A percentile compares a stretch with the other conserved stretches of the same genome.
These are phyloP conservation scores for Chondrosia reniformis DNA, from an alignment of 37 sponge, comb jelly and placozoan genomes.

Conservation along the genomic window DNA sequence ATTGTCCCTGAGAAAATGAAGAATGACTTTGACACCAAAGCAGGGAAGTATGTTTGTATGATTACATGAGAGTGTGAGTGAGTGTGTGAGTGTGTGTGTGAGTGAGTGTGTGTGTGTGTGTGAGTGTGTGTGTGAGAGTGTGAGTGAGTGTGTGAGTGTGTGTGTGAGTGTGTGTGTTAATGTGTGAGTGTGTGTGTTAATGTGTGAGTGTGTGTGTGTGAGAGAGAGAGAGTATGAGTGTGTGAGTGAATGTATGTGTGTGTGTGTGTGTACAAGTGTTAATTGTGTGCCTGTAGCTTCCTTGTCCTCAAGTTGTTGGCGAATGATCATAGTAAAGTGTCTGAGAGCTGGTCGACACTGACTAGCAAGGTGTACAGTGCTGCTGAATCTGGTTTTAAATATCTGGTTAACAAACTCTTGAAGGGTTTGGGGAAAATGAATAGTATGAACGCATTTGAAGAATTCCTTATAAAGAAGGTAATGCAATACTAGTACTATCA, in stretches of 20 bases:
- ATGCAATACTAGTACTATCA: no score
- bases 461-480: no score
- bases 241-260: not conserved
- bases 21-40: conserved; percentile 8
- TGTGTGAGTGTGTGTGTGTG: conserved; percentile 20
- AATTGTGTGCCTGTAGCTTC: not conserved
- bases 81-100: not conserved
- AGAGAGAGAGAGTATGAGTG: not conserved
- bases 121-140: not conserved
- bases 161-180: conserved; percentile 24
- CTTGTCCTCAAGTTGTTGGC: not conserved
- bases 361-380: not conserved
- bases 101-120: not conserved
- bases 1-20: conserved; percentile 8
- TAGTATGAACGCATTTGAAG: no score
- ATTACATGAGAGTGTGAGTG: not conserved
- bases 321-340: not conserved
- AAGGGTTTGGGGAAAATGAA: no score
- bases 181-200: conserved; percentile 15
- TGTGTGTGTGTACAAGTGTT: not conserved
- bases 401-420: no score
- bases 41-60: not conserved
- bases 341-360: not conserved
- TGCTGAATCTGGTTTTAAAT: not conserved
- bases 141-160: conserved; percentile 14